Evolutionary conservation across 1,140 invertebrate species (phyloP), one percentile per base, ranked within the genome.

Genomic region (Homalodisca vitripennis): DNA sequence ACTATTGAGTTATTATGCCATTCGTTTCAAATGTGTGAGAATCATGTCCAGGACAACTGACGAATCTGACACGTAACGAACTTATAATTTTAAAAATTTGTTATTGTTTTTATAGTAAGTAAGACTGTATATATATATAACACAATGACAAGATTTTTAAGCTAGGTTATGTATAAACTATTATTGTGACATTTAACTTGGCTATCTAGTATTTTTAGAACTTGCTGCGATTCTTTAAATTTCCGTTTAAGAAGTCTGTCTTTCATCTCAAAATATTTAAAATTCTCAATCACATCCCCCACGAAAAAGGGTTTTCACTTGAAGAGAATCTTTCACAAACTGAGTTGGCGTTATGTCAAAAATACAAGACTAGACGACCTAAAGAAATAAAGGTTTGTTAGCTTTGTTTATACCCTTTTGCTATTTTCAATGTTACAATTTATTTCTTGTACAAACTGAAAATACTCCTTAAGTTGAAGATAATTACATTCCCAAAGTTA

Each of bases 71-170:
- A n/a, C n/a, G n/a, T n/a, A n/a, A n/a, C n/a, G n/a, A n/a, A n/a
- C n/a, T n/a, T n/a, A n/a, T 51, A 51, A 51, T 10, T 51, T 14
- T 51, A 51, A 10, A 51, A n/a, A n/a, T n/a, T 51, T 51, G 48
- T 51, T 51, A 51, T 51, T 51, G 48, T 51, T 51, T 51, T 51
- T 12, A 20, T 51, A 51, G 48, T 51, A 51, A 51, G 22, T 51
- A 51, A 51, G 48, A 51, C 48, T 51, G 48, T 51, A 51, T 51
- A 51, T 51, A 51, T n/a, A n/a, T n/a, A 51, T n/a, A n/a, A 20
- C 22, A 22, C 22, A 51, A 51, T 51, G 48, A 51, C 48, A 51
- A 20, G 22, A n/a, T n/a, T 51, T 51, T 51, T 51, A 51, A 51
- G 48, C 48, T 51, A 51, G 22, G 48, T 51, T 20, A 22, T 51